Evolutionary conservation across 2,888 invertebrate genomes (phyloP), one percentile per base, ranked within the genome.

Genomic region (Papilio elwesi): DNA sequence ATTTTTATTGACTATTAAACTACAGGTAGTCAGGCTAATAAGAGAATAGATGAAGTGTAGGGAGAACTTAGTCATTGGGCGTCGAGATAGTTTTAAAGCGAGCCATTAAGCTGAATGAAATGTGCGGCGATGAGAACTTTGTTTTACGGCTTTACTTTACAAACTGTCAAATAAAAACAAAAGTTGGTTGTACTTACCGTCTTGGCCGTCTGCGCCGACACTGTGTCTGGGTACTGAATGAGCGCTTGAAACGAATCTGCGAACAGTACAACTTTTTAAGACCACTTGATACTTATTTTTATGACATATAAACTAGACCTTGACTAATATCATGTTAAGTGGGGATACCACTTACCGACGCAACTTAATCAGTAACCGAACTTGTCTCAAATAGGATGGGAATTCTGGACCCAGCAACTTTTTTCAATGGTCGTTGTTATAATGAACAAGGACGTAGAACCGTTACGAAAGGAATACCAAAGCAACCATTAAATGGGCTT

Each of bases 191-290:
- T 88, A 95, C 96, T 96, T 91, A 97, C 97, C 94, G 97, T 95
- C 96, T 99, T 99, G 86, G 99, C 99, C 84, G 98, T 96, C 94
- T 99, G 99, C 80, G 99, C 99, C 81, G 98, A 97, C 87, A 98
- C 96, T 78, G 99, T 97, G 94, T 99, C 99, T 82, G 98, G 97
- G 94, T 99, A 99, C 95, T 99, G 99, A 92, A 99, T 98, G 88
- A 99, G 96, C 79, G 99, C 99, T 97, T 99, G 98, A 96, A 98
- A 98, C 94, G 98, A 97, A 95, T 97, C 98, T 98, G 96, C 80
- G 95, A 95, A 87, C 86, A 88, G 88, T 87, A 85, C 75, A 66
- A 76, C 74, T 76, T 67, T 73, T 72, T 38, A 57, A 55, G 47
- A 47, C 48, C 47, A 43, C n/a, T n/a, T 62, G 59, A 62, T 62